Base-by-base conservation (phyloP, 2,888 invertebrate species). In the Heliconius erato region DNA sequence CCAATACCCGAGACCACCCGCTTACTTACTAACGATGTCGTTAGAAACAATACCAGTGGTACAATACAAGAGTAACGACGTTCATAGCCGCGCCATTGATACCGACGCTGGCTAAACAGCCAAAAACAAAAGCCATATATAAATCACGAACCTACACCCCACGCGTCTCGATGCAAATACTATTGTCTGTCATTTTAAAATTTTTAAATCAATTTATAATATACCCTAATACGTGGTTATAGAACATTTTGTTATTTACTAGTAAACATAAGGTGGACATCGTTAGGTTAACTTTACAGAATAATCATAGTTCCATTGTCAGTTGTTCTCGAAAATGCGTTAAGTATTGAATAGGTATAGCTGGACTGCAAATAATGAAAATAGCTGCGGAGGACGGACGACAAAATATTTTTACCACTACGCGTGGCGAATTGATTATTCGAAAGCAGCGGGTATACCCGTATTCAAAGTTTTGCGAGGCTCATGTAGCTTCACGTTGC, bases 11-110 rank as follows among this genome's bases (percentile, higher is more conserved):
- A 91, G 95, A 93, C 96, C 96, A 95, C 96, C 95, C 95, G 95
- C 92, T 87, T 90, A 92, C 93, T 90, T 93, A 93, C 95, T 96
- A 95, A 96, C 95, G 95, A 96, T 91, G 93, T 95, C 94, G 90
- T 95, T 89, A 89, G 89, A 92, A 91, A 95, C 95, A 95, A 96
- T 95, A 92, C 94, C 90, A 89, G 90, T 90, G 88, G 90, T 90
- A 95, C 95, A 94, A 95, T 95, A 93, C 94, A 92, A 93, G 94
- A 95, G 92, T 94, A 95, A 95, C 94, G 94, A 94, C 94, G 91
- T 91, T 93, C 92, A 90, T 88, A 92, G 92, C 91, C 91, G 88
- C 88, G 88, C 92, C 91, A 94, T 94, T 94, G 94, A 94, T 93
- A 93, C 93, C 89, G 89, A 90, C 89, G 90, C 91, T 90, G 90